phyloP scores from a whole-genome alignment of 2,113 vertebrate genomes.

The Tragelaphus imberbis region DNA sequence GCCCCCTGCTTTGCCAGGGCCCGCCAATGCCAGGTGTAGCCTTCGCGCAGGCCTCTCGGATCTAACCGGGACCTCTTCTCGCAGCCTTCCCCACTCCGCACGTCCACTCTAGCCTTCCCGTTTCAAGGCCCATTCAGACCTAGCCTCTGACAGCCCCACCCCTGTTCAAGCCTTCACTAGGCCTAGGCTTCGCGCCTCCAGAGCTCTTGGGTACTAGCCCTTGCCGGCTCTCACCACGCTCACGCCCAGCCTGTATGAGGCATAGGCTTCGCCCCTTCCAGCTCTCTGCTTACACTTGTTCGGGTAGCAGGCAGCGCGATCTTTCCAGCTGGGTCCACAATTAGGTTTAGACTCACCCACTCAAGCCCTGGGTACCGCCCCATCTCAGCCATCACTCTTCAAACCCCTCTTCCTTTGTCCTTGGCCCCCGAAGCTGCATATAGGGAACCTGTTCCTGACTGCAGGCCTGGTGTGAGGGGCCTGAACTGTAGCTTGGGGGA shows the following conservation, averaged over 20 bases:
- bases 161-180: neutral
- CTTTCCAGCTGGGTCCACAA: neutral
- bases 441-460: neutral
- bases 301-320: fast-evolving
- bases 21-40: neutral
- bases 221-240: fast-evolving
- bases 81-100: neutral
- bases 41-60: fast-evolving
- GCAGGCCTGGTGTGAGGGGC: neutral
- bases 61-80: neutral
- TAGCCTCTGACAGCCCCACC: neutral
- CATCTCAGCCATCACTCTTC: fast-evolving
- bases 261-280: neutral
- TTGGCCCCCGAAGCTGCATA: neutral
- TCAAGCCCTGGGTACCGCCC: neutral
- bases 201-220: too few relatives aligned
- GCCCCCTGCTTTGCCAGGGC: neutral
- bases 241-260: neutral
- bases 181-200: too few relatives aligned
- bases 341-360: neutral
- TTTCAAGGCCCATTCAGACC: neutral
- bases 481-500: neutral
- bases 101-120: neutral
- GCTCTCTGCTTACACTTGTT: neutral
- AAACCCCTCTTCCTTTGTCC: neutral